Conservation (phyloP, 2,888 invertebrate genomes). For the Mythimna pallens region DNA sequence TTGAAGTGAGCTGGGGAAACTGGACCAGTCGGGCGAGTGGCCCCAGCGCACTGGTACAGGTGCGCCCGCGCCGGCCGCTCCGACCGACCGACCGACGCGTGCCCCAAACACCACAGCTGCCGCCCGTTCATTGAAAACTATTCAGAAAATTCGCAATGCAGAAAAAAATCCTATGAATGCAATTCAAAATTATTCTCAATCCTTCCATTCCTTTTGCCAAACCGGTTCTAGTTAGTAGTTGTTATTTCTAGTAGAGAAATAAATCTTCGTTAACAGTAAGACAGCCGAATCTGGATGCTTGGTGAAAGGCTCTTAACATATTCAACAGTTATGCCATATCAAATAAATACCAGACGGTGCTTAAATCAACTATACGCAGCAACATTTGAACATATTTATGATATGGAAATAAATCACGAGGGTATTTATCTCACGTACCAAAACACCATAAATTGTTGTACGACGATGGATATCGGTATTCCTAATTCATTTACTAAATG, state of each 20-base stretch:
- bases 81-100: slow-evolving; percentile 65
- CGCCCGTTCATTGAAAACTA: slow-evolving; percentile 63
- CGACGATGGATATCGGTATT: slow-evolving; percentile 53
- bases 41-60: slow-evolving; percentile 69
- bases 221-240: slow-evolving; percentile 15
- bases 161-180: slow-evolving; percentile 39
- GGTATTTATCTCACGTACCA: slow-evolving; percentile 48
- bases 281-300: slow-evolving; percentile 34
- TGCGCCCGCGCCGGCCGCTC: slow-evolving; percentile 63
- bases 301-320: slow-evolving; percentile 43
- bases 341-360: slow-evolving; percentile 50
- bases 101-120: slow-evolving; percentile 66
- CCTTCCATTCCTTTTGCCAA: not conserved
- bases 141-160: slow-evolving; percentile 54
- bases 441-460: slow-evolving; percentile 56
- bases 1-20: slow-evolving; percentile 62
- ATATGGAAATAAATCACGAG: slow-evolving; percentile 51
- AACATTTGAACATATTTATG: slow-evolving; percentile 54
- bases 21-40: slow-evolving; percentile 69
- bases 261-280: slow-evolving; percentile 33
- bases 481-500: slow-evolving; percentile 55
- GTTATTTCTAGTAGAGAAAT: slow-evolving; percentile 3
- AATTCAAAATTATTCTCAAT: slow-evolving; percentile 18
- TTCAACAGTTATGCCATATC: slow-evolving; percentile 37
- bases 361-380: slow-evolving; percentile 41